Conservation (phyloP, 2,888 invertebrate genomes). For the Drymonia ruficornis region DNA sequence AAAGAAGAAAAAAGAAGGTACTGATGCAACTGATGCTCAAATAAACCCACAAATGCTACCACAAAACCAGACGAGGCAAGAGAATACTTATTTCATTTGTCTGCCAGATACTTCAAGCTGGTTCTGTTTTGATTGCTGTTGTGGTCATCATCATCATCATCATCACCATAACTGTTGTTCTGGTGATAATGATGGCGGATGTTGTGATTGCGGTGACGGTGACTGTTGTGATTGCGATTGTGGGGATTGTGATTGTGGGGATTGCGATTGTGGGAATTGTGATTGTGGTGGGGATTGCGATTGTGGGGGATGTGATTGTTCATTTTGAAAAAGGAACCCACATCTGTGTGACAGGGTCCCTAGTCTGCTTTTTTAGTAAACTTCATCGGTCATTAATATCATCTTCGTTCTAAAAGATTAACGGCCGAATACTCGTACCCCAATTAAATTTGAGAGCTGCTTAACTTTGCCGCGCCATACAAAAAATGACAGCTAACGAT, state of each 20-base stretch:
- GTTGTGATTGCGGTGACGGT: neutral
- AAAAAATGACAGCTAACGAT: too few relatives aligned
- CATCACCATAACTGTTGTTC: too few relatives aligned
- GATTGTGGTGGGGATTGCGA: slow-evolving; percentile 12
- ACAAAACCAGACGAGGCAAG: neutral
- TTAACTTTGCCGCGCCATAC: too few relatives aligned
- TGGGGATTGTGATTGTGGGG: slow-evolving; percentile 16
- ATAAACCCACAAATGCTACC: neutral
- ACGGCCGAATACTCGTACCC: too few relatives aligned
- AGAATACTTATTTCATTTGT: neutral
- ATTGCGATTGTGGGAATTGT: slow-evolving; percentile 1
- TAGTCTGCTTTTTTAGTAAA: too few relatives aligned
- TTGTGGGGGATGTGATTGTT: slow-evolving; percentile 16
- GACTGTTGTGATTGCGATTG: slow-evolving; percentile 11
- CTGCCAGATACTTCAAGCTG: neutral
- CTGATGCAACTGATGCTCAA: neutral
- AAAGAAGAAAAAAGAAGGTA: neutral
- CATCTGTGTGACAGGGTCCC: too few relatives aligned
- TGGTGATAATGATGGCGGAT: too few relatives aligned
- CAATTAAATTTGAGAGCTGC: too few relatives aligned
- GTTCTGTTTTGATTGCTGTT: slow-evolving; percentile 4
- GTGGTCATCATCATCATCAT: neutral
- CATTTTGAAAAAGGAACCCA: neutral
- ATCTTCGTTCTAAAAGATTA: too few relatives aligned
- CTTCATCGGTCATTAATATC: too few relatives aligned